Conservation (phyloP, 2,797 vertebrate genomes). For the Chrysocyon brachyurus region DNA sequence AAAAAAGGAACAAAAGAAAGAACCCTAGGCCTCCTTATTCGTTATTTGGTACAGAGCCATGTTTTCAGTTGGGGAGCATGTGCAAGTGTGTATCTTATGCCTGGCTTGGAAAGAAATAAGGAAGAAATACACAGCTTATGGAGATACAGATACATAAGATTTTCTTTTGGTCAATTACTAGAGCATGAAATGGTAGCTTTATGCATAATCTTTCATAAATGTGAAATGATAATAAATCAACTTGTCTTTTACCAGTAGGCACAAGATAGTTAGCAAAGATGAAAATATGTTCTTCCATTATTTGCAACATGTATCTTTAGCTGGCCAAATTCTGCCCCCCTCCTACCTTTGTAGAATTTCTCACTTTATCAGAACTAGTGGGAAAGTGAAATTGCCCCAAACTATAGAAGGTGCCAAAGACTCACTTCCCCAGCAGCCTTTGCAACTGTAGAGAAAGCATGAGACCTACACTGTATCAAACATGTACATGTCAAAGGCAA, state of each 20-base stretch:
- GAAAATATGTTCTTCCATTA: not conserved
- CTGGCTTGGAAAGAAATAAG: conserved; percentile 13
- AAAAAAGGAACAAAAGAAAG: conserved; percentile 65
- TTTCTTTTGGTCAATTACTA: not conserved
- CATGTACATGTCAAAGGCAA: not conserved
- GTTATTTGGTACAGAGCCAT: not conserved
- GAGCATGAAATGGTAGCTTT: not conserved
- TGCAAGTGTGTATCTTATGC: not conserved
- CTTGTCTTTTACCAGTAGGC: not conserved
- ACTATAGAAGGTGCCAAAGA: not conserved
- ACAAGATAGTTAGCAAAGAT: not conserved
- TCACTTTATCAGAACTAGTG: not conserved
- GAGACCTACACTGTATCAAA: not conserved
- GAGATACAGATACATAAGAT: not conserved
- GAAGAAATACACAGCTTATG: not conserved
- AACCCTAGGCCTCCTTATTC: conserved; percentile 61
- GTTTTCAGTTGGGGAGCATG: conserved; percentile 8
- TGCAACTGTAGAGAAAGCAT: not conserved
- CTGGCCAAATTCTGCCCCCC: not conserved
- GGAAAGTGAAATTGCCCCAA: not conserved
- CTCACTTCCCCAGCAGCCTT: not conserved
- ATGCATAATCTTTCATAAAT: not conserved
- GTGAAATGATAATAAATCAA: not conserved
- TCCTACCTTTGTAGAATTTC: not conserved
- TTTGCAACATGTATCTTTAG: not conserved